Evolutionary conservation across 2,113 vertebrate species (phyloP).

Genomic region (Promerops cafer): DNA sequence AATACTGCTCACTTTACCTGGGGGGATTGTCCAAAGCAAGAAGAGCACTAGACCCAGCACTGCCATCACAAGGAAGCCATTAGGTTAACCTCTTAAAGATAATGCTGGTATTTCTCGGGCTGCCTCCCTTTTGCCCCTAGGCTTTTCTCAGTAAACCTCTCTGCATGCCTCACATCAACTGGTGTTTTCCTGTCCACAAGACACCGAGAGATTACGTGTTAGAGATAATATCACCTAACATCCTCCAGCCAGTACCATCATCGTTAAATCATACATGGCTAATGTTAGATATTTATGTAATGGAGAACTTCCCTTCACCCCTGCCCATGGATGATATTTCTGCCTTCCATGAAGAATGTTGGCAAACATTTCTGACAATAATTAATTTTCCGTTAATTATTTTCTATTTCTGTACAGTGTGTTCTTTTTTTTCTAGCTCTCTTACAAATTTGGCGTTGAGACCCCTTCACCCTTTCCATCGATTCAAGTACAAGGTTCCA

Average conservation of each 20-base stretch:
- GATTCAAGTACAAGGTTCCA: slow-evolving; percentile 70
- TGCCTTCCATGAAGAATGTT: neutral
- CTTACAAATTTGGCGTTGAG: slow-evolving; percentile 56
- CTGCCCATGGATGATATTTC: neutral
- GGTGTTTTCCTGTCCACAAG: neutral
- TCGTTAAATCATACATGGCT: neutral
- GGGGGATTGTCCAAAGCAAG: neutral
- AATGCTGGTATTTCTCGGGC: neutral
- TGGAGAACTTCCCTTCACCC: neutral
- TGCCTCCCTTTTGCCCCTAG: neutral
- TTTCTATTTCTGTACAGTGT: slow-evolving; percentile 36
- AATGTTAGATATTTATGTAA: slow-evolving; percentile 1
- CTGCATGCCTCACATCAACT: neutral
- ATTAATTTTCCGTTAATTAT: slow-evolving; percentile 37
- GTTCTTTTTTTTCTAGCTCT: slow-evolving; percentile 32
- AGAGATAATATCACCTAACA: neutral
- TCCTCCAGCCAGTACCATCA: neutral
- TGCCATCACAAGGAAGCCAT: neutral
- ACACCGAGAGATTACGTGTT: rapidly evolving
- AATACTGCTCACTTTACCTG: neutral
- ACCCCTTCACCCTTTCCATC: slow-evolving; percentile 37
- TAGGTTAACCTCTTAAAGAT: neutral
- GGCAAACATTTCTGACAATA: slow-evolving; percentile 36
- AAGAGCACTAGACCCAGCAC: neutral
- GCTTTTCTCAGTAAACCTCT: neutral